Evolutionary conservation across 2,113 vertebrate species (phyloP).

Genomic region (Callipepla squamata): DNA sequence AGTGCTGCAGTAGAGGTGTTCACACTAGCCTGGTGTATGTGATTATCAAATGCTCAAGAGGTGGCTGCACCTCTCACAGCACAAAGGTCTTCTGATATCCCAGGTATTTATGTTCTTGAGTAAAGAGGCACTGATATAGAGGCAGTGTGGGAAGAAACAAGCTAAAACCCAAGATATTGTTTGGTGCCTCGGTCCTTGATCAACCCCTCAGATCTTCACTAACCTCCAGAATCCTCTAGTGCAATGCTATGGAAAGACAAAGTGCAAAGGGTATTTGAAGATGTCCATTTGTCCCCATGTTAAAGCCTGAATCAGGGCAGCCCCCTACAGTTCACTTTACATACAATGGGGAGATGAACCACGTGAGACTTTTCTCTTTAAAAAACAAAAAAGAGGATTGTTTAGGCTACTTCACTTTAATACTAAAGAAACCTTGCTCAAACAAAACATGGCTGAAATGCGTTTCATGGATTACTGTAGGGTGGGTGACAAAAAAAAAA

Average conservation of each 20-base stretch:
- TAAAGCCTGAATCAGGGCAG: fast-evolving
- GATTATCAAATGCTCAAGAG: background rate
- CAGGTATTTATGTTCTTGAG: background rate
- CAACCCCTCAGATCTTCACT: background rate
- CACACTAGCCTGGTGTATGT: background rate
- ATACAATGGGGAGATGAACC: background rate
- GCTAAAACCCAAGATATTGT: background rate
- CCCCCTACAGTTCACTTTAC: background rate
- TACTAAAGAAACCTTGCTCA: background rate
- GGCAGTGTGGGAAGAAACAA: background rate
- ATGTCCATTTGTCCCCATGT: background rate
- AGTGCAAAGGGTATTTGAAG: background rate
- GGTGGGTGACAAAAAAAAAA: background rate
- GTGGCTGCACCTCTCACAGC: background rate
- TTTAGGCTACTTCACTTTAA: background rate
- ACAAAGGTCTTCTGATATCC: background rate
- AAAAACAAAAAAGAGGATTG: background rate
- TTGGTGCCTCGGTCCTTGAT: background rate
- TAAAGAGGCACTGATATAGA: background rate
- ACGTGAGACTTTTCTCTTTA: background rate
- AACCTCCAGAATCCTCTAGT: background rate
- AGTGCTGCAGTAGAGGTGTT: background rate
- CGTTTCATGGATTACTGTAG: background rate
- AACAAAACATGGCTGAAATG: background rate
- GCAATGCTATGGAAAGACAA: background rate